phyloP scores from a whole-genome alignment of 2,797 vertebrate genomes.

The Anniella stebbinsi region DNA sequence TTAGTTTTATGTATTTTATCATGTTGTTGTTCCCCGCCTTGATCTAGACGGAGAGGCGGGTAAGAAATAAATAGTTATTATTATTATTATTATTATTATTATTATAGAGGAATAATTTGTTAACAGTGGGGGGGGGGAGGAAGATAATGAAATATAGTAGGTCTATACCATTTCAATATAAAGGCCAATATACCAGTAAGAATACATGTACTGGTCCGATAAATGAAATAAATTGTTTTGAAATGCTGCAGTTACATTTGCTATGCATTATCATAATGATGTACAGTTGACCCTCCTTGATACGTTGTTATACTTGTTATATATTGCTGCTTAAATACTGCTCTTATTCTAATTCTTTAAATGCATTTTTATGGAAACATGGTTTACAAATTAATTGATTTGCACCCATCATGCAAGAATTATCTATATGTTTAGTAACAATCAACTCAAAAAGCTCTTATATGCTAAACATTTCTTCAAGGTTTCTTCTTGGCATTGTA shows the following conservation, averaged over 20 bases:
- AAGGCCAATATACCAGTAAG: neutral
- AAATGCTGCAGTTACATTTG: neutral
- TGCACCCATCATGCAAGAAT: too few species aligned
- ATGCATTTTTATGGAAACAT: neutral
- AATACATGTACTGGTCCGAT: neutral
- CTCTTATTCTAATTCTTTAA: neutral
- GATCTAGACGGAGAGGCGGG: too few species aligned
- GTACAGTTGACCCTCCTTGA: neutral
- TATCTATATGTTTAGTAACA: neutral
- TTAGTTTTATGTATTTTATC: too few species aligned
- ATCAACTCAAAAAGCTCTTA: neutral
- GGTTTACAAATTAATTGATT: neutral
- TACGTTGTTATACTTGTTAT: neutral
- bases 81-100: too few species aligned
- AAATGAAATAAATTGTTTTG: neutral
- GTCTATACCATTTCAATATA: neutral
- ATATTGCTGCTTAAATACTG: neutral
- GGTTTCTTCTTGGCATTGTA: constrained; percentile 56
- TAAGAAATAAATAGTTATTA: too few species aligned
- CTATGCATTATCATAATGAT: neutral
- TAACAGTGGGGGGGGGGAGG: neutral
- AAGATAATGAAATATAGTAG: neutral
- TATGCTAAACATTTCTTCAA: neutral
- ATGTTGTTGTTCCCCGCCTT: too few species aligned
- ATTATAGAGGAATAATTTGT: neutral